These are phyloP conservation scores for Monochamus saltuarius DNA, from an alignment of 1,140 invertebrate species.

Conservation along the genomic window DNA sequence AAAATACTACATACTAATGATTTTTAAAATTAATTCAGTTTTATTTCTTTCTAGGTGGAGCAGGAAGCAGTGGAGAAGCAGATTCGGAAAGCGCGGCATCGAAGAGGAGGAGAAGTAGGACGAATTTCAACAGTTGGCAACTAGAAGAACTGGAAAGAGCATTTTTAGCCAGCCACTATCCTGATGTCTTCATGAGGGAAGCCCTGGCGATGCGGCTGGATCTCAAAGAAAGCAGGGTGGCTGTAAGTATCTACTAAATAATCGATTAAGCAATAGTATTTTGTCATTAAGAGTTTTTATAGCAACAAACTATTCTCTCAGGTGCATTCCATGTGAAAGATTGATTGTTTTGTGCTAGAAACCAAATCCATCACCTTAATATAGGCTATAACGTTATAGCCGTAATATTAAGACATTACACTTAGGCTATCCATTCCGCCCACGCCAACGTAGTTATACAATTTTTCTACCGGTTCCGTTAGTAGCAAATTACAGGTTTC, in stretches of 20 bases:
- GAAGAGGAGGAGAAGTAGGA: constrained; percentile 86
- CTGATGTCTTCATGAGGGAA: constrained; percentile 98
- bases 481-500: too few species aligned
- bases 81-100: constrained; percentile 67
- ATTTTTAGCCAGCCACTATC: constrained; percentile 96
- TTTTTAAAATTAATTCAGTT: too few species aligned
- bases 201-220: constrained; percentile 92
- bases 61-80: constrained; percentile 58
- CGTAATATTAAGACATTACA: too few species aligned
- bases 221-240: constrained; percentile 96
- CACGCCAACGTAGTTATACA: too few species aligned
- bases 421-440: too few species aligned
- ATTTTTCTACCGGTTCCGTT: too few species aligned
- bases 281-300: neutral
- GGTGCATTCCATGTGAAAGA: too few species aligned
- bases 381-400: too few species aligned
- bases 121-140: constrained; percentile 99
- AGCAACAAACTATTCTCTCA: neutral
- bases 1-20: too few species aligned
- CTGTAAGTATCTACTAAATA: constrained; percentile 87
- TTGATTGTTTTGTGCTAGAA: neutral
- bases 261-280: neutral
- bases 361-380: too few species aligned
- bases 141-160: constrained; percentile 96
- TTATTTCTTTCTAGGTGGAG: constrained; percentile 42